phyloP scores from a whole-genome alignment of 2,113 vertebrate genomes.

The Catharus fuscescens region DNA sequence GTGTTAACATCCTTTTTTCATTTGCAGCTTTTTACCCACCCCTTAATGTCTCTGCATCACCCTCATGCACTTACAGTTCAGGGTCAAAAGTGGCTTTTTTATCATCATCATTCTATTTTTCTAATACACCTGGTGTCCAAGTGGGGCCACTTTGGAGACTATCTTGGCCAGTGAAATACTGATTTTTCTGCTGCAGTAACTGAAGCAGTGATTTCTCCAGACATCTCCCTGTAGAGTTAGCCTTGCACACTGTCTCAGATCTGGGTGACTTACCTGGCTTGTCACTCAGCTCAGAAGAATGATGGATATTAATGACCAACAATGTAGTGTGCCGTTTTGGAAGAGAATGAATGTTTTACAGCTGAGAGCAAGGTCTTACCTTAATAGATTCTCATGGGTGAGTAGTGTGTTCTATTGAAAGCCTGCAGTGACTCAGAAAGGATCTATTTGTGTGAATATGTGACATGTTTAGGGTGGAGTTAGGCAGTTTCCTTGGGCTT shows the following conservation, averaged over 20 bases:
- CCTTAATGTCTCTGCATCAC: not conserved
- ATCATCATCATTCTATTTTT: not conserved
- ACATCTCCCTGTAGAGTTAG: not conserved
- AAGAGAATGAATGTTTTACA: constrained; percentile 29
- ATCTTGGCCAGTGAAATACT: not conserved
- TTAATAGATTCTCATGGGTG: constrained; percentile 10
- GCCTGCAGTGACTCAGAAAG: not conserved
- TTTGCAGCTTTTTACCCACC: not conserved
- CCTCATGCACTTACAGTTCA: not conserved
- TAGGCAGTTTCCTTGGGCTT: not conserved
- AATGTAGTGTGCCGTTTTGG: not conserved
- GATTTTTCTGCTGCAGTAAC: constrained; percentile 7
- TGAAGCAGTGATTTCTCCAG: not conserved
- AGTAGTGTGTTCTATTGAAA: not conserved
- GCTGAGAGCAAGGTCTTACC: constrained; percentile 28
- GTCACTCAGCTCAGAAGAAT: constrained; percentile 14
- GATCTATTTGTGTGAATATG: not conserved
- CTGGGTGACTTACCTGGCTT: not conserved
- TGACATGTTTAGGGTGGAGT: constrained; percentile 3
- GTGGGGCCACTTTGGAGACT: not conserved
- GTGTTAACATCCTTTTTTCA: constrained; percentile 2
- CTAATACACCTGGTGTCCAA: not conserved
- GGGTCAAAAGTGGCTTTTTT: not conserved
- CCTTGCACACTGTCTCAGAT: not conserved
- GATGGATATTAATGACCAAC: constrained; percentile 26